Conservation (phyloP, 2,797 vertebrate genomes). For the Lepidocolaptes lacrymiger region DNA sequence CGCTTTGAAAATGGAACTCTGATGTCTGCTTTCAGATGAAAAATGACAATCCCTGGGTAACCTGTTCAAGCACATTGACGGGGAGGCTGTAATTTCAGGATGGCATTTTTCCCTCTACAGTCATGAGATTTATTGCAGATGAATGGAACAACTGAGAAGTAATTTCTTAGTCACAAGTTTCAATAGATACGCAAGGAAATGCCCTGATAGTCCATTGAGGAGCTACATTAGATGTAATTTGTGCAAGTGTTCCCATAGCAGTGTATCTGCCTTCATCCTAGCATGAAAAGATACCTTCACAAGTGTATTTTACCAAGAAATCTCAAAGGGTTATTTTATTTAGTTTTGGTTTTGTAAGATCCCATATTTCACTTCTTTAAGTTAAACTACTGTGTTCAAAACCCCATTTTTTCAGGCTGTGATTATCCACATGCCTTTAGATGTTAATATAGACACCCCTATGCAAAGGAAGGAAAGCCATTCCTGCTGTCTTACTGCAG, state of each 20-base stretch:
- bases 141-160: slow-evolving; percentile 33
- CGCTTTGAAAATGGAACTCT: slow-evolving; percentile 1
- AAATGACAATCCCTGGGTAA: slow-evolving; percentile 48
- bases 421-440: not conserved
- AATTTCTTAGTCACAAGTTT: slow-evolving; percentile 33
- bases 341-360: not conserved
- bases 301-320: not conserved
- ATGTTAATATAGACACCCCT: accelerated
- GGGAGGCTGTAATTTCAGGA: slow-evolving; percentile 67
- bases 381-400: not conserved
- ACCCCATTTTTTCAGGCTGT: not conserved
- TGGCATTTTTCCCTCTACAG: slow-evolving; percentile 30
- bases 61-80: not conserved
- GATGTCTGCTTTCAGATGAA: slow-evolving; percentile 59
- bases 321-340: not conserved
- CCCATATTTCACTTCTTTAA: not conserved
- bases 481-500: not conserved
- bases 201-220: not conserved
- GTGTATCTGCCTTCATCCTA: not conserved
- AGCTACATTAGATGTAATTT: not conserved
- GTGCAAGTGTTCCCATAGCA: not conserved
- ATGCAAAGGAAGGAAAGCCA: not conserved
- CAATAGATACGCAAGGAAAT: not conserved
- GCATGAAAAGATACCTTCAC: not conserved
- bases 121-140: slow-evolving; percentile 38